These are phyloP conservation scores for Zalophus californianus DNA, from an alignment of 2,797 vertebrate species.

Conservation along the genomic window DNA sequence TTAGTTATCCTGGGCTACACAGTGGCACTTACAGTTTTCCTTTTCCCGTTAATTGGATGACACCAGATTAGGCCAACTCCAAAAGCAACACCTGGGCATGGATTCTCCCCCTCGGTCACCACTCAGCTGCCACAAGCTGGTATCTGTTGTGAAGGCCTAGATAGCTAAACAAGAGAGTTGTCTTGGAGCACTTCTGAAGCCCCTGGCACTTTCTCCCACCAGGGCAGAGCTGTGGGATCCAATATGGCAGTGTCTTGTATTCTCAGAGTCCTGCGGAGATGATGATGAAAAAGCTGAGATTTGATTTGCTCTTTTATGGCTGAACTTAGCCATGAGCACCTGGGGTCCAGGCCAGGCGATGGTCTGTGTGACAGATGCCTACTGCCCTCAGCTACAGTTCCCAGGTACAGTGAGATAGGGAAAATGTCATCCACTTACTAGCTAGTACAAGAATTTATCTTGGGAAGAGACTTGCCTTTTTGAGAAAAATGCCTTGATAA, in stretches of 20 bases:
- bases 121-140: not conserved
- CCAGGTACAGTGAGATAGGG: not conserved
- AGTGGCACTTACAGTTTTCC: not conserved
- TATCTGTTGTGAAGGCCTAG: not conserved
- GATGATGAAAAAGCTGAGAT: not conserved
- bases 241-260: not conserved
- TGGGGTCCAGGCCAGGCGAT: not conserved
- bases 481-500: conserved; percentile 26
- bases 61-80: not conserved
- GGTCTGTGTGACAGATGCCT: not conserved
- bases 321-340: conserved; percentile 6
- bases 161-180: not conserved
- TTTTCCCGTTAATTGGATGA: not conserved
- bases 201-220: not conserved
- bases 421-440: not conserved
- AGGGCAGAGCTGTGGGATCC: not conserved
- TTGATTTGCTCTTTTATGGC: not conserved
- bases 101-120: not conserved
- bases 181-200: not conserved
- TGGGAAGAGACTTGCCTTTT: conserved; percentile 16
- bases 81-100: not conserved
- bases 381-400: not conserved
- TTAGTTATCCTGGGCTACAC: not conserved
- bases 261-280: not conserved
- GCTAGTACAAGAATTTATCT: not conserved